These are phyloP conservation scores for Drosophila percnosoma DNA, from an alignment of 2,888 invertebrate genomes.

Conservation along the genomic window DNA sequence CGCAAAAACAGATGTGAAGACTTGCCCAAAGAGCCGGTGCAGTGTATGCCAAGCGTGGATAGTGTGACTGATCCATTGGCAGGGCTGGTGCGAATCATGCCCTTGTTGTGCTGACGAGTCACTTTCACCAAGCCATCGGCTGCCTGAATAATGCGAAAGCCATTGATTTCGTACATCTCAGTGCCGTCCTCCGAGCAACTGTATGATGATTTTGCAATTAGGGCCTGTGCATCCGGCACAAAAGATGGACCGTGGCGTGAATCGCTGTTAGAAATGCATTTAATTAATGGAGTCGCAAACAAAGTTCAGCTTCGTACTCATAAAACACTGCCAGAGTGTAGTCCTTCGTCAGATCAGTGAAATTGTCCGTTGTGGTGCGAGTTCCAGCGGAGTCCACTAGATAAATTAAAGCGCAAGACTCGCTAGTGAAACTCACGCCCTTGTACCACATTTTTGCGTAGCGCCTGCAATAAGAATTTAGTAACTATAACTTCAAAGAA, in stretches of 20 bases:
- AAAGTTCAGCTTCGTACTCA: conserved; percentile 85
- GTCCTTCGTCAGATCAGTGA: conserved; percentile 93
- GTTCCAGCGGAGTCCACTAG: conserved; percentile 95
- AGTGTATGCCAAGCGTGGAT: conserved; percentile 93
- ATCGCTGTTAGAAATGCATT: conserved; percentile 85
- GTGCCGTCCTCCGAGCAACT: conserved; percentile 93
- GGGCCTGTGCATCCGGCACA: conserved; percentile 90
- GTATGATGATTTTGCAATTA: conserved; percentile 90
- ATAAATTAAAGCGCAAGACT: conserved; percentile 94
- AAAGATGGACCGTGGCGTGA: conserved; percentile 90
- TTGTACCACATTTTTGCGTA: conserved; percentile 97
- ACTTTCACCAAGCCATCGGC: conserved; percentile 93
- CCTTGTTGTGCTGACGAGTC: conserved; percentile 89
- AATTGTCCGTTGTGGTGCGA: conserved; percentile 94
- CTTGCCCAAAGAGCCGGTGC: conserved; percentile 93
- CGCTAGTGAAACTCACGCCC: conserved; percentile 95
- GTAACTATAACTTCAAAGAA: not conserved
- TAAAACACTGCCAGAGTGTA: conserved; percentile 94
- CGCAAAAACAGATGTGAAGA: conserved; percentile 90
- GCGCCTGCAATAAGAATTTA: conserved; percentile 85
- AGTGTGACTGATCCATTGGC: conserved; percentile 93
- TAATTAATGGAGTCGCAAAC: not conserved
- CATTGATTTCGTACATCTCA: conserved; percentile 95
- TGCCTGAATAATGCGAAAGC: conserved; percentile 93
- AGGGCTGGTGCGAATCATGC: conserved; percentile 93